A percentile compares a stretch with the other conserved stretches of the same genome.
Evolutionary conservation across 1,140 invertebrate genomes (phyloP).

Genomic region (Drosophila lowei): DNA sequence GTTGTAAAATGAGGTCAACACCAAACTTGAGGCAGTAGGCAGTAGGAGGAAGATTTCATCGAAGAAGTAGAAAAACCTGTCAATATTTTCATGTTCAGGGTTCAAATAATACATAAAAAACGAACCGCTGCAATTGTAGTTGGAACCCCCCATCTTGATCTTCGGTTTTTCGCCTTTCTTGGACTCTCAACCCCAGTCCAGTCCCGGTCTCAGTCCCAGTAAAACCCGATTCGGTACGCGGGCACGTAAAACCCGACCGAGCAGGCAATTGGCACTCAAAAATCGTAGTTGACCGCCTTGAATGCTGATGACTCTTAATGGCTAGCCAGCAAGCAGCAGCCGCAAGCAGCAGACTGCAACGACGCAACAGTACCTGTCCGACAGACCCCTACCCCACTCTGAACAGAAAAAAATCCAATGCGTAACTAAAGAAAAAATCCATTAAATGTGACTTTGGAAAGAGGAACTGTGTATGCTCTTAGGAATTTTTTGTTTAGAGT

Average conservation of each 20-base stretch:
- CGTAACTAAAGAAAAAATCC: conserved; percentile 18
- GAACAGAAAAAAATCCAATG: conserved; percentile 19
- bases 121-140: conserved; percentile 31
- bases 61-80: conserved; percentile 58
- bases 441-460: too few species aligned
- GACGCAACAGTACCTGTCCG: conserved; percentile 60
- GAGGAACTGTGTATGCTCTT: too few species aligned
- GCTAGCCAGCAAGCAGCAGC: conserved; percentile 12
- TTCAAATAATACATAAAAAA: conserved; percentile 45
- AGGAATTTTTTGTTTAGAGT: too few species aligned
- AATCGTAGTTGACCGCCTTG: conserved; percentile 71
- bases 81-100: conserved; percentile 73
- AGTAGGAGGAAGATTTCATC: background rate
- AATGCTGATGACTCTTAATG: conserved; percentile 78
- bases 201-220: background rate
- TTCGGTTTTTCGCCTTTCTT: conserved; percentile 12
- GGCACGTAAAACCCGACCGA: conserved; percentile 48
- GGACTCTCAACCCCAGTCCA: too few species aligned
- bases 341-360: conserved; percentile 27
- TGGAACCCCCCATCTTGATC: conserved; percentile 1
- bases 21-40: background rate
- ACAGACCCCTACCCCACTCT: conserved; percentile 10
- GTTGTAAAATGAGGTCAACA: conserved; percentile 40
- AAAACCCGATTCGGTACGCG: conserved; percentile 47
- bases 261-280: conserved; percentile 69